phyloP scores from a whole-genome alignment of 2,113 vertebrate species.

The Poeciliopsis occidentalis region DNA sequence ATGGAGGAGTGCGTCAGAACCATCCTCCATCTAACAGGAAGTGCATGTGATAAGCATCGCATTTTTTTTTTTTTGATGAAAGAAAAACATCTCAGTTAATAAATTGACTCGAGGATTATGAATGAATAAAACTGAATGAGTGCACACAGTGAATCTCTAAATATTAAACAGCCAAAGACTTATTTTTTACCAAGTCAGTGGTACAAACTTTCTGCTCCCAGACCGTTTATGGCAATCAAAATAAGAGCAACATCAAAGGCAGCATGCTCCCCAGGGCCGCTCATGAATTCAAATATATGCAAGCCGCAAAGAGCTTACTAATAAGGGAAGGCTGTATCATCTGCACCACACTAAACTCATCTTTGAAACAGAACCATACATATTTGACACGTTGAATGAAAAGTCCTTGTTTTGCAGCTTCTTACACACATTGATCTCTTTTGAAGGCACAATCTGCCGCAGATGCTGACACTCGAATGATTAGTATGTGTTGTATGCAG shows the following conservation, averaged over 20 bases:
- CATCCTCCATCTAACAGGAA: not conserved
- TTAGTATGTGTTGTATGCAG: not conserved
- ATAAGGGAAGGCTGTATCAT: slow-evolving; percentile 12
- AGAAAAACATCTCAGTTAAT: not conserved
- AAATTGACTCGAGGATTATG: not conserved
- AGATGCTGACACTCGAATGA: not conserved
- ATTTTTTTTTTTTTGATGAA: not conserved
- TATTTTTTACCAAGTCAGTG: not conserved
- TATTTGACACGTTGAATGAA: not conserved
- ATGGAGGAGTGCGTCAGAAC: not conserved
- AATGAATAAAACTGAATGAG: not conserved
- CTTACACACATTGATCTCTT: not conserved
- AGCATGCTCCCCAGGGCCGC: slow-evolving; percentile 2
- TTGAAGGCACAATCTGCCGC: not conserved
- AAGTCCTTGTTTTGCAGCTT: not conserved
- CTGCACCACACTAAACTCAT: not conserved
- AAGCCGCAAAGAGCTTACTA: slow-evolving; percentile 13
- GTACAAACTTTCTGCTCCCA: not conserved
- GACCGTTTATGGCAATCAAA: slow-evolving; percentile 5
- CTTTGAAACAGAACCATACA: slow-evolving; percentile 1
- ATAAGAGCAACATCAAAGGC: slow-evolving; percentile 22
- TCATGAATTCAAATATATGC: slow-evolving; percentile 11
- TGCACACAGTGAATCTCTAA: not conserved
- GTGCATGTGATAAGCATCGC: too few species aligned
- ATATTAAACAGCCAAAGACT: not conserved